Evolutionary conservation across 2,797 vertebrate genomes (phyloP), one percentile per base, ranked within the genome.

Genomic region (Tauraco hartlaubi): DNA sequence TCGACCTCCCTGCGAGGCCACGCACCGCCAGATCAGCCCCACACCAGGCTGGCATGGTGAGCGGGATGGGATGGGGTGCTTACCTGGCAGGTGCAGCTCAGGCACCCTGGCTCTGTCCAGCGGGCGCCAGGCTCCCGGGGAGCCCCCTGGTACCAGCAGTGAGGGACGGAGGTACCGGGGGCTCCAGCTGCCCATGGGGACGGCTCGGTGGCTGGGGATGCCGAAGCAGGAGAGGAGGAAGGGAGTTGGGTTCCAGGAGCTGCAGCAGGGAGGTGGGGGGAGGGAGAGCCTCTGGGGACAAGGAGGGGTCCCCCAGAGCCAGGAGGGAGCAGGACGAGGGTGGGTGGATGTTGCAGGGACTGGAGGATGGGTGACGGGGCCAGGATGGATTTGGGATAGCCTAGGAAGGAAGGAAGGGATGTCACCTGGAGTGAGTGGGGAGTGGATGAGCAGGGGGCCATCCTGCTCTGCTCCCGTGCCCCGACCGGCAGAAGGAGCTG

Each of bases 301-400:
- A 95, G 67, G 35, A 87, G 92, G 26, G 96, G 76, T 26, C 43
- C 80, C 67, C 93, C 94, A 0, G 94, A 91, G 35, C 97, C 94
- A 0, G 98, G 98, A 44, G 97, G 95, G 55, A 98, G 95, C 74
- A 97, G 91, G 17, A 97, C 10, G 14, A 97, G 88, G 21, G 97
- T 97, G 29, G 96, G 96, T 0, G 97, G 96, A 12, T 96, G 98
- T 91, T 98, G 97, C 58, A 97, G 91, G 48, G 98, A 98, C 43
- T 98, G 97, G 80, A 98, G 91, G 91, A 98, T 98, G 82, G 98
- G 96, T 0, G 97, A 98, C 0, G 98, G 97, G 8, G 92, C 97
- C 83, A 97, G 95, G 75, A 95, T 62, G 5, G 96, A 83, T 85
- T 97, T 97, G 9, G 97, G 97, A 31, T 97, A 95, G 11, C 97